Evolutionary conservation across 2,113 vertebrate genomes (phyloP), one percentile per base, ranked within the genome.

Genomic region (Bostrychus sinensis): DNA sequence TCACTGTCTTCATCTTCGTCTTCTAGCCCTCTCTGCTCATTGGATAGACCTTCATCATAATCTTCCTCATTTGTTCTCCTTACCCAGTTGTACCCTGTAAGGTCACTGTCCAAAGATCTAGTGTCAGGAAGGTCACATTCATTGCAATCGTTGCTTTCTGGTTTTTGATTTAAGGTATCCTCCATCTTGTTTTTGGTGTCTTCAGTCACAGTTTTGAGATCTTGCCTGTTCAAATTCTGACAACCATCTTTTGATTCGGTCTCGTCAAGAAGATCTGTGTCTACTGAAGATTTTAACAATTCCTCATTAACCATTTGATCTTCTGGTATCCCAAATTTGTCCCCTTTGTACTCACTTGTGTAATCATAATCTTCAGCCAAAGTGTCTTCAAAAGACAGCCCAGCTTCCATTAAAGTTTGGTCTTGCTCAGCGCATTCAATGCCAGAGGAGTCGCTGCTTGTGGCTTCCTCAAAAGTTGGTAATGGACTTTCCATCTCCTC

Each of bases 41-140:
- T 14, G 6, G 23, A 48, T 1, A 5, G 12, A 48, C 2, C 14
- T 1, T 51, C 26, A 28, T 25, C 45, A 25, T 25, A 11, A 48
- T 48, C 25, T 51, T 30, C 48, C 48, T 25, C 45, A 30, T 23
- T 25, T n/a, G 86, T 75, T 46, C 70, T 80, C 48, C 65, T 82
- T 6, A 67, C 41, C 66, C 78, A 81, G 58, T 71, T 57, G 22
- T 37, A 14, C 17, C 66, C 71, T 32, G 66, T 67, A 14, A 51
- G 20, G 14, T 39, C 39, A 26, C 64, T 70, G 55, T 84, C 58
- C 23, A 71, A 71, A 58, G 72, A 43, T 32, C 50, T 63, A 32
- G 6, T 17, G 32, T 71, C 70, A 13, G 64, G 53, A 19, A 66
- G 34, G 14, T 59, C 70, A 2, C 32, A 62, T 4, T 66, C 16